Conservation (phyloP, 2,797 vertebrate genomes). For the Gobionotothen gibberifrons region DNA sequence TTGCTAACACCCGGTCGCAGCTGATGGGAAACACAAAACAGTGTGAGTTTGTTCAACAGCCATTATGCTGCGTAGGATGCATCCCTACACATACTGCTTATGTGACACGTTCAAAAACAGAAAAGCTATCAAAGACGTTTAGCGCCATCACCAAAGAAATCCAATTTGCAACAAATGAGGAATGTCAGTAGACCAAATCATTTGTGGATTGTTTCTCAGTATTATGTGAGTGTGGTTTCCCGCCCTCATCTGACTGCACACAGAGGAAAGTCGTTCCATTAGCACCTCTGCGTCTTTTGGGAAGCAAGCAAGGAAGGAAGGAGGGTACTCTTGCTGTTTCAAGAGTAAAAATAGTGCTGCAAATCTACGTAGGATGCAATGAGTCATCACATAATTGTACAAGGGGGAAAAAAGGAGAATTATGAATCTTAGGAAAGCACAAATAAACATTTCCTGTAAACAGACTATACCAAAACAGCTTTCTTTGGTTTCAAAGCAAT, state of each 20-base stretch:
- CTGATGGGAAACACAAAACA: slow-evolving; percentile 25
- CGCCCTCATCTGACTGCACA: slow-evolving; percentile 7
- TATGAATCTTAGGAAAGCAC: slow-evolving; percentile 15
- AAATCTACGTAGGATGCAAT: slow-evolving; percentile 64
- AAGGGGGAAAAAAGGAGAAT: slow-evolving; percentile 25
- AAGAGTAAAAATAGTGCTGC: slow-evolving; percentile 64
- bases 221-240: slow-evolving; percentile 17
- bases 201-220: slow-evolving; percentile 27
- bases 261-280: slow-evolving; percentile 39
- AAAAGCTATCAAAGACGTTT: slow-evolving; percentile 21
- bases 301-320: slow-evolving; percentile 33
- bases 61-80: slow-evolving; percentile 28
- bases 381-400: slow-evolving; percentile 62
- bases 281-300: slow-evolving; percentile 37
- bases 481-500: neutral
- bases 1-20: slow-evolving; percentile 1
- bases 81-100: slow-evolving; percentile 32
- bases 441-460: slow-evolving; percentile 15
- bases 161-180: slow-evolving; percentile 31
- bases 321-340: slow-evolving; percentile 41
- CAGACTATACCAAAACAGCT: slow-evolving; percentile 3
- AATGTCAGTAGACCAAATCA: slow-evolving; percentile 31
- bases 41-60: slow-evolving; percentile 28
- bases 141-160: slow-evolving; percentile 15
- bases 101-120: slow-evolving; percentile 10